These are phyloP conservation scores for Neoascia interrupta DNA, from an alignment of 2,888 invertebrate species.

Conservation along the genomic window DNA sequence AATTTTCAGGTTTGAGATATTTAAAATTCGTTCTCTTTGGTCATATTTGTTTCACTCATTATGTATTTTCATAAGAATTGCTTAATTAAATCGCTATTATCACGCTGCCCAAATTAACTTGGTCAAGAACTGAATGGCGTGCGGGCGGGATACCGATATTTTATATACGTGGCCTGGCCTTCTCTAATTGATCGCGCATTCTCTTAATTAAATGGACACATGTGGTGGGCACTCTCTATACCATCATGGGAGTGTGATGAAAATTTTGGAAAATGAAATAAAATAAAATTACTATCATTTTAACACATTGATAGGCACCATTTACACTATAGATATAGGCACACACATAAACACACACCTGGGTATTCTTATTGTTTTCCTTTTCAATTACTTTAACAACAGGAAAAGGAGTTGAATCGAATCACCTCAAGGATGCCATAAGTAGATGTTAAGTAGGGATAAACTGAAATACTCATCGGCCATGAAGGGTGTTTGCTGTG, in stretches of 20 bases:
- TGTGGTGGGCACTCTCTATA: conserved; percentile 12
- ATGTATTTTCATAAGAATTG: conserved; percentile 17
- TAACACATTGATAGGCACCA: conserved; percentile 28
- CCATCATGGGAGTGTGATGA: conserved; percentile 31
- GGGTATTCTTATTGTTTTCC: no score
- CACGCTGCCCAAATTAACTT: conserved; percentile 23
- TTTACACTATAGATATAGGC: no score
- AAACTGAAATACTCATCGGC: conserved; percentile 50
- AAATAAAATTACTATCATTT: conserved; percentile 46
- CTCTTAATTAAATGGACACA: conserved; percentile 49
- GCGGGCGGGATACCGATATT: neutral
- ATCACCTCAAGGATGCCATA: conserved; percentile 64
- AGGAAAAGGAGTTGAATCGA: conserved; percentile 46
- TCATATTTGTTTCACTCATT: conserved; percentile 26
- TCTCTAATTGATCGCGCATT: conserved; percentile 46
- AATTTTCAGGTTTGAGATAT: neutral
- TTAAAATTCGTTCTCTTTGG: conserved; percentile 2
- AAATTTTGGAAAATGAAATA: conserved; percentile 7
- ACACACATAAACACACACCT: conserved; percentile 32
- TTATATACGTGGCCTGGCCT: no score
- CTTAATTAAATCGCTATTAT: conserved; percentile 46
- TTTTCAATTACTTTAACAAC: conserved; percentile 39
- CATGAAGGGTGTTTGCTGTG: conserved; percentile 26
- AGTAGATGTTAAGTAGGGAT: conserved; percentile 66
- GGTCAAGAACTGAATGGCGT: no score